phyloP scores from a whole-genome alignment of 2,113 vertebrate species.

The Tragelaphus scriptus region DNA sequence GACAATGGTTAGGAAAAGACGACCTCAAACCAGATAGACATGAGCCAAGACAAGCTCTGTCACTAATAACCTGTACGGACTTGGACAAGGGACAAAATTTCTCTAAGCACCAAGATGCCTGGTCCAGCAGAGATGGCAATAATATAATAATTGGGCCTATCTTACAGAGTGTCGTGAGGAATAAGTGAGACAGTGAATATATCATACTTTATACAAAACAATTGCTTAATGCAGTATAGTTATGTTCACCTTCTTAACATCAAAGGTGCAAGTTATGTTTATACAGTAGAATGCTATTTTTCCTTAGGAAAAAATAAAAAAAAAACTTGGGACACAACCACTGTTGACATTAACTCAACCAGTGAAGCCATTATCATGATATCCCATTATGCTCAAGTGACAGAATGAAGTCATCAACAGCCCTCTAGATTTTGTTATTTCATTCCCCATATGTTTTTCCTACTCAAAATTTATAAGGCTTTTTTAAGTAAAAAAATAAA shows the following conservation, averaged over 20 bases:
- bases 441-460: background rate
- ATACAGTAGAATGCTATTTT: background rate
- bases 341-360: background rate
- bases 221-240: background rate
- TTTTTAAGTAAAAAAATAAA: background rate
- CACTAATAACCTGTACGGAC: background rate
- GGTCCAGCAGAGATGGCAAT: background rate
- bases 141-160: too few species aligned
- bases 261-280: background rate
- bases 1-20: background rate
- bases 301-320: background rate
- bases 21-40: background rate
- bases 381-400: background rate
- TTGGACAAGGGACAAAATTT: background rate
- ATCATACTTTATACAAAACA: background rate
- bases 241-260: background rate
- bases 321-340: background rate
- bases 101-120: background rate
- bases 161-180: background rate
- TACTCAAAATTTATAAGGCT: background rate
- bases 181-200: background rate
- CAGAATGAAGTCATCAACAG: background rate
- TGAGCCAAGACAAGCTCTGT: background rate
- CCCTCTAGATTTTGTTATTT: background rate
- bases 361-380: background rate